A percentile compares a stretch with the other conserved stretches of the same genome.
Evolutionary conservation across 2,888 invertebrate genomes (phyloP).

Genomic region (Amblyteles armatorius): DNA sequence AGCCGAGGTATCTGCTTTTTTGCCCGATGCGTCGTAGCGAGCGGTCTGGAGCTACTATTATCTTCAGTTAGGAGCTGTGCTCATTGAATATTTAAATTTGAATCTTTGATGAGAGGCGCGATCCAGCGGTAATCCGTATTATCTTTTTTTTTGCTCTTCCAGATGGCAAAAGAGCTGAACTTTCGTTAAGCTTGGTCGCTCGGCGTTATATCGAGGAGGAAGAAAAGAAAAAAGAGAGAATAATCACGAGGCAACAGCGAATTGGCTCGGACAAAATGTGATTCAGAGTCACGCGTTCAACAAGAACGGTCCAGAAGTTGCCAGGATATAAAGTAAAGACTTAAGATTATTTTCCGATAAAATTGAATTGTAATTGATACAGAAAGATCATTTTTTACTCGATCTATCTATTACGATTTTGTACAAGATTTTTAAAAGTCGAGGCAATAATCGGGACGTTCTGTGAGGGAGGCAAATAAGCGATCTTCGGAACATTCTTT

Average conservation of each 20-base stretch:
- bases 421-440: background rate
- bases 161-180: background rate
- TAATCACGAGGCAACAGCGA: background rate
- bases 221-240: background rate
- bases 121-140: background rate
- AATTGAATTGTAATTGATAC: no score
- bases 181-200: background rate
- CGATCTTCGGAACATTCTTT: background rate
- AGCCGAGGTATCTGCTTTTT: background rate
- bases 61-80: background rate
- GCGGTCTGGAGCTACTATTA: background rate
- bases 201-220: background rate
- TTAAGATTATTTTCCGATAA: background rate
- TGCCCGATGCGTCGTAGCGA: background rate
- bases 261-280: background rate
- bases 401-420: background rate
- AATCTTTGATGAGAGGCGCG: background rate
- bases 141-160: background rate
- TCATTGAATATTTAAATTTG: background rate
- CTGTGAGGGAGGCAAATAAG: background rate
- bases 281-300: background rate
- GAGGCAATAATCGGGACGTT: background rate
- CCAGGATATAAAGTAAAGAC: background rate
- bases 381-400: no score
- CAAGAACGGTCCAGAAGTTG: background rate